A percentile compares a stretch with the other conserved stretches of the same genome.
Evolutionary conservation across 2,113 vertebrate genomes (phyloP).

Genomic region (Phyllostomus discolor): DNA sequence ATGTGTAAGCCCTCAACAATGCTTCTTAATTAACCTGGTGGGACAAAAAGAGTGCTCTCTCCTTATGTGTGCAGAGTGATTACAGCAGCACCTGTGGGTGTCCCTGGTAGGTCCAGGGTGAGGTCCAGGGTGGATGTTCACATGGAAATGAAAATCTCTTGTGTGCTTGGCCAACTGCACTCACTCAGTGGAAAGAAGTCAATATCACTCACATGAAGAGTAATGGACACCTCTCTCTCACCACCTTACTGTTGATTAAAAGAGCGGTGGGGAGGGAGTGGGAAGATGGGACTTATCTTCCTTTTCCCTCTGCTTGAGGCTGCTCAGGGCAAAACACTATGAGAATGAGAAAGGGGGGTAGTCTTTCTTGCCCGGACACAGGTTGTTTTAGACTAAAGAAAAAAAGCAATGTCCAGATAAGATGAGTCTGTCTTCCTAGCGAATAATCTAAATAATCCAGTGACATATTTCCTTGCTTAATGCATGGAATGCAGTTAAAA

Average conservation of each 20-base stretch:
- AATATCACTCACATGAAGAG: background rate
- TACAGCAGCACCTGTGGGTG: background rate
- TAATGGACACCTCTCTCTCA: background rate
- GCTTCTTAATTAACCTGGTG: background rate
- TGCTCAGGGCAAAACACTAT: background rate
- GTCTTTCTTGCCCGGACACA: background rate
- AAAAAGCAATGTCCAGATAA: background rate
- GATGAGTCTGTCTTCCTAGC: background rate
- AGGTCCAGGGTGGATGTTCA: background rate
- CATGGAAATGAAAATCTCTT: background rate
- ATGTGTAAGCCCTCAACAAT: background rate
- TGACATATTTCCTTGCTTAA: constrained; percentile 6
- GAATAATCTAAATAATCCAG: constrained; percentile 50
- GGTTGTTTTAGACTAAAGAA: background rate
- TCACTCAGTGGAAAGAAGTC: background rate
- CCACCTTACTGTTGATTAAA: background rate
- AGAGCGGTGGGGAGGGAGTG: background rate
- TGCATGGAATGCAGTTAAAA: background rate
- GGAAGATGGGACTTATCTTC: background rate
- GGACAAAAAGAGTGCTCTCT: background rate
- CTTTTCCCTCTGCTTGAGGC: background rate
- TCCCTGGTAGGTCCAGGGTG: background rate
- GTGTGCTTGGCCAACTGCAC: background rate
- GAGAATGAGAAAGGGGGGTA: background rate
- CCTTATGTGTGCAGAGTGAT: background rate